Evolutionary conservation across 2,797 vertebrate genomes (phyloP).

Genomic region (Emydoidea blandingii): DNA sequence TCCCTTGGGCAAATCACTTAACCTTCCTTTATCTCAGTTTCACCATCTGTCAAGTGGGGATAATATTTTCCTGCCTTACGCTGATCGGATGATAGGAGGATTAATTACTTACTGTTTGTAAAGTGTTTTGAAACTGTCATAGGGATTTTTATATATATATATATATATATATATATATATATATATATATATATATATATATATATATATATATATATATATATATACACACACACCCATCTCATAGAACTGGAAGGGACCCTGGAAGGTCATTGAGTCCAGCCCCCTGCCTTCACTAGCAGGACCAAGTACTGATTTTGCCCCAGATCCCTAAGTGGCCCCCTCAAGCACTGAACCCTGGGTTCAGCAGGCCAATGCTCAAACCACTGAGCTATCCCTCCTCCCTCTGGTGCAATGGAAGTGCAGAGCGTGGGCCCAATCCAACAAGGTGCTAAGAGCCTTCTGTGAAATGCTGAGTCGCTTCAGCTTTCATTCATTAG

Average conservation of each 20-base stretch:
- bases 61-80: background rate
- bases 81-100: background rate
- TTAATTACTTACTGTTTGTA: background rate
- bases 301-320: no score
- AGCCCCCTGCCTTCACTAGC: no score
- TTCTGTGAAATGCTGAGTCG: background rate
- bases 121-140: background rate
- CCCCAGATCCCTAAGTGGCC: no score
- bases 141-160: background rate
- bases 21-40: background rate
- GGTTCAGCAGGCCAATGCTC: no score
- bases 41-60: background rate
- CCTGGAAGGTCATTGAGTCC: no score
- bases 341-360: no score
- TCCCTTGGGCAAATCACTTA: background rate
- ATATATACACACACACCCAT: no score
- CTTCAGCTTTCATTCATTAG: background rate
- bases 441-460: background rate
- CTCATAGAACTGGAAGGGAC: no score
- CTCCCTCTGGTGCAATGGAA: background rate
- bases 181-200: no score
- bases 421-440: background rate
- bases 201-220: background rate
- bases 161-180: no score
- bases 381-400: no score